Conservation (phyloP, 2,797 vertebrate species). For the Pseudomugil tenellus region DNA sequence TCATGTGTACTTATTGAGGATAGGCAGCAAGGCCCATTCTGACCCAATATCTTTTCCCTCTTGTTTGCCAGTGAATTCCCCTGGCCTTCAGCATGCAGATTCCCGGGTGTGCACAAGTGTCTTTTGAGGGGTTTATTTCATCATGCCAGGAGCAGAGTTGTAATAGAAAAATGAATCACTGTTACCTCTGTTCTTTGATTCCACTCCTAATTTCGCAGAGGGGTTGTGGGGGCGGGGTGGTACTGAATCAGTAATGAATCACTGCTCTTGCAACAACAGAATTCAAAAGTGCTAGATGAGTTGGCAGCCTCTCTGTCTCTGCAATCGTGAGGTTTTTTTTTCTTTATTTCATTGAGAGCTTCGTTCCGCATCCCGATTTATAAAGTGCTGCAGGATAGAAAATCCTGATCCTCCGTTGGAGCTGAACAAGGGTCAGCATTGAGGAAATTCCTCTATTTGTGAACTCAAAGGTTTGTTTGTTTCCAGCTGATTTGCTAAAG, state of each 20-base stretch:
- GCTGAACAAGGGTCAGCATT: slow-evolving; percentile 52
- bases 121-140: slow-evolving; percentile 66
- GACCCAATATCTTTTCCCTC: slow-evolving; percentile 41
- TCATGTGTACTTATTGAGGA: slow-evolving; percentile 23
- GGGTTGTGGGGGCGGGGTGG: slow-evolving; percentile 7
- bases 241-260: slow-evolving; percentile 56
- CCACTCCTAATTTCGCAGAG: slow-evolving; percentile 71
- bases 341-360: slow-evolving; percentile 8
- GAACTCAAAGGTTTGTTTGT: slow-evolving; percentile 73
- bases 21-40: slow-evolving; percentile 16
- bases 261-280: slow-evolving; percentile 48
- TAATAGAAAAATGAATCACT: slow-evolving; percentile 54
- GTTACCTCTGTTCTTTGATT: slow-evolving; percentile 58
- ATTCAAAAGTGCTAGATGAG: slow-evolving; percentile 36
- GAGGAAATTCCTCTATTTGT: slow-evolving; percentile 75
- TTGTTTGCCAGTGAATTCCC: slow-evolving; percentile 63
- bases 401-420: slow-evolving; percentile 38
- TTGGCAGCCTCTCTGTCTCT: slow-evolving; percentile 58
- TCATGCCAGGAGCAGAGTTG: slow-evolving; percentile 53
- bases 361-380: slow-evolving; percentile 25
- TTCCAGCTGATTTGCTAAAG: slow-evolving; percentile 69
- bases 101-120: slow-evolving; percentile 48
- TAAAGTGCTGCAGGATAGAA: slow-evolving; percentile 40
- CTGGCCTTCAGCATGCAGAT: slow-evolving; percentile 53
- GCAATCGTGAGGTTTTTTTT: not conserved